Conservation (phyloP, 2,888 invertebrate genomes). For the Serripes groenlandicus region DNA sequence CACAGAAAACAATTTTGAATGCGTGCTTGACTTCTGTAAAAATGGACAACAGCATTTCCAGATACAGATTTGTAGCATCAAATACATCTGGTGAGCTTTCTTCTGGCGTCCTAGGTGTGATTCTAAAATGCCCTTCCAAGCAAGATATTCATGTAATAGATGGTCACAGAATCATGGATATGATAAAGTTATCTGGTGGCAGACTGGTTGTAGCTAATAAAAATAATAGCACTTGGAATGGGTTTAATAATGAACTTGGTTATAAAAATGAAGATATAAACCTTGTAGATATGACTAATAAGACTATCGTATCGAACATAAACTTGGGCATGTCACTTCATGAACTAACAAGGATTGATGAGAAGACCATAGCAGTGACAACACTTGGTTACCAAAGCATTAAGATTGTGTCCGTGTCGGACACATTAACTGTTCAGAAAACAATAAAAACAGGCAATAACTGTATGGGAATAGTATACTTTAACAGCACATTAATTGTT, state of each 20-base stretch:
- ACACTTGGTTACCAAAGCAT: background rate
- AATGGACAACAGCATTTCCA: background rate
- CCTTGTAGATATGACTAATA: background rate
- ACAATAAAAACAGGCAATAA: background rate
- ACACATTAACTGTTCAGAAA: background rate
- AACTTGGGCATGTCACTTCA: too few relatives aligned
- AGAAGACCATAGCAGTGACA: too few relatives aligned
- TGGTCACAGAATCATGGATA: too few relatives aligned
- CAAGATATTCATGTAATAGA: background rate
- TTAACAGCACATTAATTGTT: background rate
- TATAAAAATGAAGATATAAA: background rate
- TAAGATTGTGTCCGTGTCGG: background rate
- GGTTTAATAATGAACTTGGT: too few relatives aligned
- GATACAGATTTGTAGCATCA: background rate
- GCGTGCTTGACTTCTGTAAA: background rate
- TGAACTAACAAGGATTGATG: too few relatives aligned
- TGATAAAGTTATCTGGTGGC: background rate
- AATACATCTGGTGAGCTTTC: background rate
- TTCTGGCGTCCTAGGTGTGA: background rate
- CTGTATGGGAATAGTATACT: background rate
- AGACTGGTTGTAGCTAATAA: background rate
- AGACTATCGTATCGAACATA: background rate
- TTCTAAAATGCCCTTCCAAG: background rate
- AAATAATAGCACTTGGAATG: too few relatives aligned
- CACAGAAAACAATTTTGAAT: background rate